Evolutionary conservation across 2,888 invertebrate species (phyloP).

Genomic region (Megalurothrips usitatus): DNA sequence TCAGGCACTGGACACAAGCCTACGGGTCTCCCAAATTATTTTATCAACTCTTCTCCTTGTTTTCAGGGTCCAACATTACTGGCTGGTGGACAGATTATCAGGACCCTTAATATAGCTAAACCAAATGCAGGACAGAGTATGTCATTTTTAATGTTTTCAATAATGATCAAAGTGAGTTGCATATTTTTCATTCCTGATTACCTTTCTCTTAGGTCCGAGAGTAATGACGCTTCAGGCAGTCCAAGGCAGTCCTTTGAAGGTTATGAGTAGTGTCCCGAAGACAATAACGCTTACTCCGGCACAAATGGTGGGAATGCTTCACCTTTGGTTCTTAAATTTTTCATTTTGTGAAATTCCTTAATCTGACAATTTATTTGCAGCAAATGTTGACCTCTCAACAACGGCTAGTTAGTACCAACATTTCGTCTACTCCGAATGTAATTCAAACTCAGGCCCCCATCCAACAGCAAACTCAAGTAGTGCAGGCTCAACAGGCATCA

Average conservation of each 20-base stretch:
- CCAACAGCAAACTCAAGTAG: slow-evolving; percentile 6
- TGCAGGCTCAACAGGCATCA: not conserved
- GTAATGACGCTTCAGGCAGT: slow-evolving; percentile 1
- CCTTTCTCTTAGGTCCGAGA: not conserved
- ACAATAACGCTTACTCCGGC: slow-evolving; percentile 15
- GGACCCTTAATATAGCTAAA: slow-evolving; percentile 28
- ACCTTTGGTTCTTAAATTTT: not conserved
- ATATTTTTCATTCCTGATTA: not conserved
- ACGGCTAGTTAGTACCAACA: slow-evolving; percentile 10
- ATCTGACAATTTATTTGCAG: not conserved
- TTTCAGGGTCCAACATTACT: not conserved
- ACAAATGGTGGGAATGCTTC: slow-evolving; percentile 36
- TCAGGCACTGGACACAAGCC: too few species aligned
- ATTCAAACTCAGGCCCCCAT: not conserved
- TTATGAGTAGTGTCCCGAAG: slow-evolving; percentile 7
- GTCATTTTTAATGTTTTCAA: slow-evolving; percentile 23
- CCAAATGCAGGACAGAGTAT: slow-evolving; percentile 34
- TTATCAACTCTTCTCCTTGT: not conserved
- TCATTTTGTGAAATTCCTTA: not conserved
- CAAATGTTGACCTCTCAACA: slow-evolving; percentile 20
- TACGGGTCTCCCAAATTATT: too few species aligned
- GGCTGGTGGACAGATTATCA: not conserved
- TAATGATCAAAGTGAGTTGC: too few species aligned
- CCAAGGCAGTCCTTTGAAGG: not conserved
- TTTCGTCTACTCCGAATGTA: not conserved